Evolutionary conservation across 2,113 vertebrate genomes (phyloP), one percentile per base, ranked within the genome.

Genomic region (Tragelaphus scriptus): DNA sequence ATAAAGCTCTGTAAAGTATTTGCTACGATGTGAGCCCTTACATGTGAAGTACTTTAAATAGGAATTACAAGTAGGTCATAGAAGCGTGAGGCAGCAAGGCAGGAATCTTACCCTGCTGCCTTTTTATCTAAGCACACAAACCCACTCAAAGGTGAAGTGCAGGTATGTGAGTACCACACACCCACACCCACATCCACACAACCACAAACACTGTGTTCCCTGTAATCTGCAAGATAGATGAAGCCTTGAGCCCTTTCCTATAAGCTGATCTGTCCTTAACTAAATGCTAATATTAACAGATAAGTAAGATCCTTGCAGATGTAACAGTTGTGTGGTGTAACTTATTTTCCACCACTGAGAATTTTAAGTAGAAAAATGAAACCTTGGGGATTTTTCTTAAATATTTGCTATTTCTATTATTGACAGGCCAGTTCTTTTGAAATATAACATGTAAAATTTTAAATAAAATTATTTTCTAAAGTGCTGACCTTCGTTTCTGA

Each of bases 31-130:
- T 85, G 85, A 77, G 40, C 12, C 16, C 71, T 93, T 55, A 55
- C 14, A 32, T 71, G 25, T 91, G 55, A 94, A 49, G 55, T 56
- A n/a, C 36, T 96, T 88, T 94, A 91, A 84, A 55, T 14, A 92
- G 55, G 61, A 82, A 77, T 10, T 77, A 32, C 47, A 77, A 85
- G 82, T 55, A 93, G 16, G 23, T 77, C n/a, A 55, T 36, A 85
- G 63, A 84, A 89, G 30, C 21, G 2, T 82, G 23, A 86, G 36
- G 49, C 61, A 92, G 30, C 55, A 88, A 91, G 91, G 61, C n/a
- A 88, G 36, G 15, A 36, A 49, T 63, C 53, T 61, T 55, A 91
- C 9, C 30, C 26, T 47, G n/a, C 5, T 53, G 61, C 61, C 28
- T 21, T 87, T 75, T 91, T 75, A 53, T 75, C 28, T 96, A 55